These are phyloP conservation scores for Caranx ignobilis DNA, from an alignment of 2,113 vertebrate species.

Conservation along the genomic window DNA sequence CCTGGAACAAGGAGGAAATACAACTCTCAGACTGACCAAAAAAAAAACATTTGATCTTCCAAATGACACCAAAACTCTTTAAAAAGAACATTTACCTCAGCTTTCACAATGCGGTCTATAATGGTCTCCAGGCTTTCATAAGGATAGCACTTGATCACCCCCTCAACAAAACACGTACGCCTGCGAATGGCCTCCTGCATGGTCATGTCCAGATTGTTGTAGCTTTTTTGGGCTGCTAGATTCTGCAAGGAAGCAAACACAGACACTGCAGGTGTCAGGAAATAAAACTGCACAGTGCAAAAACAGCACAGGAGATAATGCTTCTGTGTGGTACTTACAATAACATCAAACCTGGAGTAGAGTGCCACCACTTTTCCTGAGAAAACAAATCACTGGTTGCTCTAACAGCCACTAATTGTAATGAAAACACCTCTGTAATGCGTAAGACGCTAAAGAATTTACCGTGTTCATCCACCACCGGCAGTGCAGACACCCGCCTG, in stretches of 20 bases:
- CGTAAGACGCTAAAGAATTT: neutral
- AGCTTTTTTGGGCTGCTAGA: conserved; percentile 93
- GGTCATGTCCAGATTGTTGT: conserved; percentile 92
- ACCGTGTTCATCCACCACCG: conserved; percentile 91
- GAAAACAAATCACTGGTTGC: neutral
- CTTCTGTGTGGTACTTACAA: conserved; percentile 87
- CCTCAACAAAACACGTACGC: conserved; percentile 87
- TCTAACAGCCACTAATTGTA: neutral
- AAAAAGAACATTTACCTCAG: conserved; percentile 85
- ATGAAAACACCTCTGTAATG: neutral
- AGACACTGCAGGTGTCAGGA: neutral
- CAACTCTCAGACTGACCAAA: neutral
- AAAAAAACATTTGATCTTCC: neutral
- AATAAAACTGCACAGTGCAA: neutral
- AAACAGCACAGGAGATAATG: neutral
- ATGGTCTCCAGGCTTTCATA: conserved; percentile 89
- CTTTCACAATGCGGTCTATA: conserved; percentile 89
- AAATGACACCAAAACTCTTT: neutral
- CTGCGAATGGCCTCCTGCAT: conserved; percentile 88
- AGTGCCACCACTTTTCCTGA: conserved; percentile 93
- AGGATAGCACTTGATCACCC: conserved; percentile 92
- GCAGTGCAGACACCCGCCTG: conserved; percentile 92
- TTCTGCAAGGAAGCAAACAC: conserved; percentile 71
- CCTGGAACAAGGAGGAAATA: conserved; percentile 79
- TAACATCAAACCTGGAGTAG: conserved; percentile 96